Evolutionary conservation across 2,113 vertebrate species (phyloP).

Genomic region (Axis porcinus): DNA sequence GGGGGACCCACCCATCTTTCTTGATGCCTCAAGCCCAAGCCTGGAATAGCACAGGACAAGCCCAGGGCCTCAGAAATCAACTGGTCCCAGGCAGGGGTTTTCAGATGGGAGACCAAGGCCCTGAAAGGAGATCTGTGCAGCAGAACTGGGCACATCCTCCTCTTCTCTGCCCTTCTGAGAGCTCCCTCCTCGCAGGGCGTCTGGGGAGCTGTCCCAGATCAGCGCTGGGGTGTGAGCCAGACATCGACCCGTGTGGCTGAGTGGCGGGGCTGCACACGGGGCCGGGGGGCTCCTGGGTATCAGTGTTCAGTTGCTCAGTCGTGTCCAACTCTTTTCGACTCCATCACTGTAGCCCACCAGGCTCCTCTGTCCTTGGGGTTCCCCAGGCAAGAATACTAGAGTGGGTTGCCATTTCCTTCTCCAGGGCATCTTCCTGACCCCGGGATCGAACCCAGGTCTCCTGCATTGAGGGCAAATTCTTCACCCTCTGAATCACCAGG

Average conservation of each 20-base stretch:
- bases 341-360: background rate
- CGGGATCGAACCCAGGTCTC: background rate
- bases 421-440: background rate
- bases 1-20: background rate
- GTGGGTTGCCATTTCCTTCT: background rate
- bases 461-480: background rate
- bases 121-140: background rate
- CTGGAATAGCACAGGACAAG: background rate
- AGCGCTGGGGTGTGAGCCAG: background rate
- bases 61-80: background rate
- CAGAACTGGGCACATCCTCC: rapidly evolving
- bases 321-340: background rate
- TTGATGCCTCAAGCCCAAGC: too few relatives aligned
- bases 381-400: background rate
- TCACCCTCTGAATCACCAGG: background rate
- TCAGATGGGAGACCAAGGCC: background rate
- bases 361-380: background rate
- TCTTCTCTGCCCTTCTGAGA: background rate
- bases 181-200: background rate
- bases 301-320: background rate
- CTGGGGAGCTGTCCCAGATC: too few relatives aligned
- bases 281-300: background rate
- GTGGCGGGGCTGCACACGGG: background rate
- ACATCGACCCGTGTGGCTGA: background rate
- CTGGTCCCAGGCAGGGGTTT: background rate